Conservation (phyloP, 2,888 invertebrate species). For the Epistrophe grossulariae region DNA sequence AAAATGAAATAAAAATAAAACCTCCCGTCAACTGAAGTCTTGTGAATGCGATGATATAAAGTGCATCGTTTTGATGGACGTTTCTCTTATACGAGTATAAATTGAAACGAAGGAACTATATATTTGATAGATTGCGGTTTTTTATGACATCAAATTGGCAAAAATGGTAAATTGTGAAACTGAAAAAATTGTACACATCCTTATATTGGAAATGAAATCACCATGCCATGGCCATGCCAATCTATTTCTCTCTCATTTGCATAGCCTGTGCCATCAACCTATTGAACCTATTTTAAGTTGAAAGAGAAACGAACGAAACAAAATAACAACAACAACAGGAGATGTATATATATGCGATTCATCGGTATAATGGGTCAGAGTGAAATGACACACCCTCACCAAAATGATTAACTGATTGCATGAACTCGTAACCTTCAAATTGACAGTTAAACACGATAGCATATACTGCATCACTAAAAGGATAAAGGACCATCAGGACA, state of each 20-base stretch:
- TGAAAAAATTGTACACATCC: neutral
- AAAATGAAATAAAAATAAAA: neutral
- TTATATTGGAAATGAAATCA: neutral
- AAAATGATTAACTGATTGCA: slow-evolving; percentile 33
- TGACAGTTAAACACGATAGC: slow-evolving; percentile 36
- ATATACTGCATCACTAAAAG: slow-evolving; percentile 12
- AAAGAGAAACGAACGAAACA: neutral
- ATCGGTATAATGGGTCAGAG: slow-evolving; percentile 8
- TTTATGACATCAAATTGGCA: slow-evolving; percentile 25
- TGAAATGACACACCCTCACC: slow-evolving; percentile 28
- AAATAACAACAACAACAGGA: neutral
- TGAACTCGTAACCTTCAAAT: slow-evolving; percentile 41
- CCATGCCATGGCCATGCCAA: neutral
- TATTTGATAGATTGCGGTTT: slow-evolving; percentile 13
- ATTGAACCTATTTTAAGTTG: slow-evolving; percentile 14
- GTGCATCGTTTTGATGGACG: slow-evolving; percentile 17
- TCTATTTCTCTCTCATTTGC: neutral
- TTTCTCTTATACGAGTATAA: neutral
- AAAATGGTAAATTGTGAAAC: slow-evolving; percentile 9
- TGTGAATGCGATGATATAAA: slow-evolving; percentile 11
- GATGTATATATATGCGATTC: neutral
- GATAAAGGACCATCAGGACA: slow-evolving; percentile 16
- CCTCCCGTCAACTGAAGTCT: neutral
- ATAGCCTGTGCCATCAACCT: slow-evolving; percentile 1
- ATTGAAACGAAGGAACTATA: slow-evolving; percentile 11